Conservation (phyloP, 1,140 invertebrate species). For the Ostrea edulis region DNA sequence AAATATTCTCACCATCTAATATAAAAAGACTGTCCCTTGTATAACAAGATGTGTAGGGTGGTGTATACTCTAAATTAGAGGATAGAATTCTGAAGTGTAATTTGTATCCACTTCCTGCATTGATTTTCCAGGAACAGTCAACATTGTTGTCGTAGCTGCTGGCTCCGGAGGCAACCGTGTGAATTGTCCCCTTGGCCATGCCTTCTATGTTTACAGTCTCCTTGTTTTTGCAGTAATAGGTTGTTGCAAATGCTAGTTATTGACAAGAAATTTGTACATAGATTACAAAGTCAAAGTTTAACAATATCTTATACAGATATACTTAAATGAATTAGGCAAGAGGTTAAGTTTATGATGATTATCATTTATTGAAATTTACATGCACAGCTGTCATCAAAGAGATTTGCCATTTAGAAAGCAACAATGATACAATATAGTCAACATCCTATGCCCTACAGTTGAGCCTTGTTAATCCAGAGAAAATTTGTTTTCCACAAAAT, state of each 20-base stretch:
- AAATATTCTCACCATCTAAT: slow-evolving; percentile 54
- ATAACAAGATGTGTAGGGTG: slow-evolving; percentile 53
- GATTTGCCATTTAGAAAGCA: no score
- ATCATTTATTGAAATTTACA: no score
- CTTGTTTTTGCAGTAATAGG: slow-evolving; percentile 49
- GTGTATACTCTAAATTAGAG: slow-evolving; percentile 53
- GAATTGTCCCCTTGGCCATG: slow-evolving; percentile 56
- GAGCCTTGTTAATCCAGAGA: no score
- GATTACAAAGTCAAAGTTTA: neutral
- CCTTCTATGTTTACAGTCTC: slow-evolving; percentile 45
- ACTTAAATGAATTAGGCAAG: no score
- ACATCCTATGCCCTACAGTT: no score
- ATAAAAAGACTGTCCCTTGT: slow-evolving; percentile 60
- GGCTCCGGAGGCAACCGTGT: slow-evolving; percentile 43
- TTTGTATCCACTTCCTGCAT: slow-evolving; percentile 44
- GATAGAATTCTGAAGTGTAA: slow-evolving; percentile 49
- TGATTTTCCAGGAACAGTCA: slow-evolving; percentile 59
- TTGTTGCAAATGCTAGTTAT: slow-evolving; percentile 23
- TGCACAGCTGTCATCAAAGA: no score
- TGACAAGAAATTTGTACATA: neutral
- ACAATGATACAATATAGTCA: no score
- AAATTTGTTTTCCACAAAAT: no score
- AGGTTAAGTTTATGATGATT: no score
- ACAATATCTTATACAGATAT: no score
- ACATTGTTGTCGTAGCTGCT: slow-evolving; percentile 56